Percentiles rank a stretch among this genome's conserved stretches.
These are phyloP conservation scores for Perccottus glenii DNA, from an alignment of 2,113 vertebrate genomes.

Conservation along the genomic window DNA sequence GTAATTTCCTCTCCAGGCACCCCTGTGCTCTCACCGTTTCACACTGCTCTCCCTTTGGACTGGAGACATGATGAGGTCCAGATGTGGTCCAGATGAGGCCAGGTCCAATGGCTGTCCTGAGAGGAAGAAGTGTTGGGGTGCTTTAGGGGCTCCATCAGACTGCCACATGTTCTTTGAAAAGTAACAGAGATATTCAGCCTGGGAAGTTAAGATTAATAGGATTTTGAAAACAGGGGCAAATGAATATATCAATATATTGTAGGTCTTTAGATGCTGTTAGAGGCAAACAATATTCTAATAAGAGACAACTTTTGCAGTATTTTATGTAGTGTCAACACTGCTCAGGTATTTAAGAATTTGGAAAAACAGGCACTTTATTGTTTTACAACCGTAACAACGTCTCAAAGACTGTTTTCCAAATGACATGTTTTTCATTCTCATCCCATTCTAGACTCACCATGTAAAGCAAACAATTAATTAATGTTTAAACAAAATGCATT, in stretches of 20 bases:
- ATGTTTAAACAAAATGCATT: too few species aligned
- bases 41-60: constrained; percentile 43
- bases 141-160: constrained; percentile 57
- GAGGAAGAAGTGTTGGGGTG: constrained; percentile 51
- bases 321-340: background rate
- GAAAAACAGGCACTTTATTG: too few species aligned
- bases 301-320: background rate
- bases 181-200: constrained; percentile 16
- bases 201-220: constrained; percentile 1
- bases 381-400: too few species aligned
- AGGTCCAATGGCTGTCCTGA: constrained; percentile 32
- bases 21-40: constrained; percentile 57
- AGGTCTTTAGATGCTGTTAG: background rate
- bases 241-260: background rate
- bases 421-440: too few species aligned
- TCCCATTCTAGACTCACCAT: too few species aligned
- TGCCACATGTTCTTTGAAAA: constrained; percentile 35
- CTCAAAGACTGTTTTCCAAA: too few species aligned
- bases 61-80: constrained; percentile 66
- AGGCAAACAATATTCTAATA: too few species aligned
- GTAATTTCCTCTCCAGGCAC: constrained; percentile 64
- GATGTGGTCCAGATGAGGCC: constrained; percentile 72
- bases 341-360: too few species aligned
- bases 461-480: too few species aligned
- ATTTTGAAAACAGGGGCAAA: constrained; percentile 13